A percentile compares a stretch with the other conserved stretches of the same genome.
Evolutionary conservation across 2,888 invertebrate genomes (phyloP).

Genomic region (Odontomyia ornata): DNA sequence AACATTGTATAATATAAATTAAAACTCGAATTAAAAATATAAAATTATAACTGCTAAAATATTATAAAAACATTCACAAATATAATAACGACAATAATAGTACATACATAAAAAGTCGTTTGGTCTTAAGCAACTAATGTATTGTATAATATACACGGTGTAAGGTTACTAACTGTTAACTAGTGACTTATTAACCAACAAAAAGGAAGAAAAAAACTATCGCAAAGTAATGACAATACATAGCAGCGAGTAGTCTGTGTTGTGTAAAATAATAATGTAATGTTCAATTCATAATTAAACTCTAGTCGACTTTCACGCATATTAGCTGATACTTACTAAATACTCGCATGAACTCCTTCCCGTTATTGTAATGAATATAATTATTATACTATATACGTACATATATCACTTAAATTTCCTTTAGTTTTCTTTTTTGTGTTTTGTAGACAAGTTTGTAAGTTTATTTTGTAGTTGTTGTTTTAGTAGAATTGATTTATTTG

Average conservation of each 20-base stretch:
- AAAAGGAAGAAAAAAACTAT: neutral
- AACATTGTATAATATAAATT: slow-evolving; percentile 31
- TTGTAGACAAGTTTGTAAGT: too few species aligned
- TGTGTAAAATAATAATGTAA: neutral
- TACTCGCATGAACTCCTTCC: neutral
- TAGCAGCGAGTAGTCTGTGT: slow-evolving; percentile 4
- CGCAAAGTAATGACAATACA: neutral
- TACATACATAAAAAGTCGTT: neutral
- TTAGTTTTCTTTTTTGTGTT: neutral
- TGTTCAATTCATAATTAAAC: neutral
- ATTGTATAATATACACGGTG: slow-evolving; percentile 27
- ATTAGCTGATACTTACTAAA: neutral
- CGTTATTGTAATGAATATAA: too few species aligned
- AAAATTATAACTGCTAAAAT: slow-evolving; percentile 19
- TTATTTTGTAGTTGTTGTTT: neutral
- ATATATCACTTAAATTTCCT: neutral
- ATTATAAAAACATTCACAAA: slow-evolving; percentile 17
- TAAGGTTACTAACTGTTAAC: slow-evolving; percentile 7
- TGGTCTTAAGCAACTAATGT: neutral
- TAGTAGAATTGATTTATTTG: neutral
- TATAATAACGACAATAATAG: neutral
- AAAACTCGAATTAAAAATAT: slow-evolving; percentile 16
- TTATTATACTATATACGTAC: neutral
- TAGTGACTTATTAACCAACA: slow-evolving; percentile 30
- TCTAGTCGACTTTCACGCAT: neutral